Evolutionary conservation across 2,797 vertebrate species (phyloP).

Genomic region (Poeciliopsis gracilis): DNA sequence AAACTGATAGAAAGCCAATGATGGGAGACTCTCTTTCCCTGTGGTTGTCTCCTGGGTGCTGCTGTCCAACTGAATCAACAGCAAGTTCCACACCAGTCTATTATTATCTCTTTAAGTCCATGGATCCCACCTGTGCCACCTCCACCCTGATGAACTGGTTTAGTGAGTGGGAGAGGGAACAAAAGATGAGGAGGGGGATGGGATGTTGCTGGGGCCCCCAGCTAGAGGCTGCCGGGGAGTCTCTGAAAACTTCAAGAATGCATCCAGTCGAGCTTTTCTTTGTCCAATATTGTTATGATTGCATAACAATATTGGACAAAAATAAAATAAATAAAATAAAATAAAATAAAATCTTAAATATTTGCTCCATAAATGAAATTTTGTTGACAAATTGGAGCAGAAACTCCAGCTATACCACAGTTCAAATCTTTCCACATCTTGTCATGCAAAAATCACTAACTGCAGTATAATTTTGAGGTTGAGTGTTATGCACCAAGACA

Average conservation of each 20-base stretch:
- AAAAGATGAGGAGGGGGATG: constrained; percentile 21
- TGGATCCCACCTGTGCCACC: constrained; percentile 73
- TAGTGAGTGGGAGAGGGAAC: constrained; percentile 58
- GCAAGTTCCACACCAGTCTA: constrained; percentile 76
- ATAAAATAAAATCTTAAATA: not conserved
- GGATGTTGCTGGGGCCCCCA: constrained; percentile 33
- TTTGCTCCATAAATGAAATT: not conserved
- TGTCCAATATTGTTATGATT: no score
- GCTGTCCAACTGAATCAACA: constrained; percentile 81
- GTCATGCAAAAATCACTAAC: not conserved
- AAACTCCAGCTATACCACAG: not conserved
- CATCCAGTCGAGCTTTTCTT: constrained; percentile 36
- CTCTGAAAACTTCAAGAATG: constrained; percentile 34
- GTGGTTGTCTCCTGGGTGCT: constrained; percentile 68
- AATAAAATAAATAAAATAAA: no score
- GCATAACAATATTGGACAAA: constrained; percentile 10
- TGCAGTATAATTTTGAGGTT: not conserved
- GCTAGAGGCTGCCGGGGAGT: constrained; percentile 19
- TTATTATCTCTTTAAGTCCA: constrained; percentile 80
- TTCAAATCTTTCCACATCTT: not conserved
- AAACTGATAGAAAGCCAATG: constrained; percentile 70
- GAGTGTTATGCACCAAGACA: not conserved
- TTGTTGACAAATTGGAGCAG: not conserved
- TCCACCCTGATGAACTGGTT: constrained; percentile 70
- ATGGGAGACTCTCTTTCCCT: constrained; percentile 31